Evolutionary conservation across 2,113 vertebrate species (phyloP).

Genomic region (Psammodynastes pulverulentus): DNA sequence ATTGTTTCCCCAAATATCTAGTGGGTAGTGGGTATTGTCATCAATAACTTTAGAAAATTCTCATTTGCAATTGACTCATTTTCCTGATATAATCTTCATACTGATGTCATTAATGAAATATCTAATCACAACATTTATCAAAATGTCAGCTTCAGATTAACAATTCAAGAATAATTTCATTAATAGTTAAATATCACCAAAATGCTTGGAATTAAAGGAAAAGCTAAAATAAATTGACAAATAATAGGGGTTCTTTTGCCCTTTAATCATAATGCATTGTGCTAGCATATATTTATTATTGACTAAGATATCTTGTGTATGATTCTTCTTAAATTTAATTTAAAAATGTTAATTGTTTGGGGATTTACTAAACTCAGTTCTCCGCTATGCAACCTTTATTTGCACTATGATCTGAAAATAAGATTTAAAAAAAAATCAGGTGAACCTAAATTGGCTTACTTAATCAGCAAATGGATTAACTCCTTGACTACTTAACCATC

Average conservation of each 20-base stretch:
- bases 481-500: neutral
- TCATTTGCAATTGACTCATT: neutral
- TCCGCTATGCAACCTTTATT: neutral
- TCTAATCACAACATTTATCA: conserved; percentile 17
- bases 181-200: neutral
- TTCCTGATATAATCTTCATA: neutral
- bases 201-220: neutral
- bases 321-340: neutral
- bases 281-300: neutral
- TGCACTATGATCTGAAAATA: neutral
- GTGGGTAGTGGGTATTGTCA: neutral
- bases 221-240: neutral
- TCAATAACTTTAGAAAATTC: neutral
- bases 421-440: neutral
- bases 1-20: neutral
- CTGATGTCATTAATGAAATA: neutral
- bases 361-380: neutral
- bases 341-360: neutral
- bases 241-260: neutral
- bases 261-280: neutral
- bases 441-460: neutral
- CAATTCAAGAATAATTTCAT: conserved; percentile 9
- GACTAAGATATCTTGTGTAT: neutral
- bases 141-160: conserved; percentile 7
- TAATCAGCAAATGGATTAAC: neutral